Evolutionary conservation across 2,797 vertebrate genomes (phyloP).

Genomic region (Rousettus madagascariensis): DNA sequence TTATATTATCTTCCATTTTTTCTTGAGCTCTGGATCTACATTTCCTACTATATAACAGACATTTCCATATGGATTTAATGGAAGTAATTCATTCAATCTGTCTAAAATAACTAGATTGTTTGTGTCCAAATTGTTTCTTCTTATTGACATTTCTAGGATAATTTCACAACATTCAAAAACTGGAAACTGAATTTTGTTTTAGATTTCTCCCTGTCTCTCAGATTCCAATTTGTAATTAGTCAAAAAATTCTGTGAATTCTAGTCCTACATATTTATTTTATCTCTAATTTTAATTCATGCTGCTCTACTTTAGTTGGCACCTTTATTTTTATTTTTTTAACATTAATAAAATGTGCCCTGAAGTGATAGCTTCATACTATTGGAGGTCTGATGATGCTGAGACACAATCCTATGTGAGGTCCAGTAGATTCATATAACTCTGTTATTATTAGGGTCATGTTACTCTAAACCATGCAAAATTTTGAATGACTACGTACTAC

Average conservation of each 20-base stretch:
- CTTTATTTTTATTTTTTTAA: constrained; percentile 49
- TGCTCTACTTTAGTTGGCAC: not conserved
- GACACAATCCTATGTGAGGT: not conserved
- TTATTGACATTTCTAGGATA: not conserved
- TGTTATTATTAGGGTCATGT: not conserved
- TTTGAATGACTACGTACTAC: not conserved
- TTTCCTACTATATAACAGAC: not conserved
- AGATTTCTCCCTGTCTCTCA: not conserved
- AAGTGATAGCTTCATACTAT: not conserved
- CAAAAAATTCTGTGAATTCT: not conserved
- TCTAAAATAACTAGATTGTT: not conserved
- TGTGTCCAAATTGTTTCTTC: not conserved
- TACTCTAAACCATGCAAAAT: not conserved
- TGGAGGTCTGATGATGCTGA: not conserved
- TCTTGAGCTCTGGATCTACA: not conserved
- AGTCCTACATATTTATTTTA: not conserved
- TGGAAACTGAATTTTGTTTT: not conserved
- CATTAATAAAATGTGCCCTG: not conserved
- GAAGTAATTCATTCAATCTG: not conserved
- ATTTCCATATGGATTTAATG: not conserved
- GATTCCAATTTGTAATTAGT: not conserved
- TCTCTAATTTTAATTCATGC: not conserved
- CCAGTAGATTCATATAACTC: not conserved
- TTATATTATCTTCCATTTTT: not conserved
- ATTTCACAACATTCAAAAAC: not conserved